Evolutionary conservation across 2,888 invertebrate genomes (phyloP), one percentile per base, ranked within the genome.

Genomic region (Meandrusa payeni): DNA sequence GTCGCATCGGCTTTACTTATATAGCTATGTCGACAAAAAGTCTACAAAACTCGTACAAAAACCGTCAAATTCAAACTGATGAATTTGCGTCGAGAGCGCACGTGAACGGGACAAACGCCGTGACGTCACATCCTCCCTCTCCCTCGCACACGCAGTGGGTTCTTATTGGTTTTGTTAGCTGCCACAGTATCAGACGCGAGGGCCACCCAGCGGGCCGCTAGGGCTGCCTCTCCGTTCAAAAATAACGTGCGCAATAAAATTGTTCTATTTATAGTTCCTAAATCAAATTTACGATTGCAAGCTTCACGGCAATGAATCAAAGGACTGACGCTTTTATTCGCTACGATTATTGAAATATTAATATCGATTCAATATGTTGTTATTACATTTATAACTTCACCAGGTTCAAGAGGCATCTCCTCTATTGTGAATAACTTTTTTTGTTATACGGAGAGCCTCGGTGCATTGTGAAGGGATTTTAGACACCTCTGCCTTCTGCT

Each of bases 161-260:
- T 50, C 54, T 55, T 64, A 59, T 69, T 81, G 59, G 69, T 80
- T 80, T 78, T 80, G 74, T 76, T 76, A 65, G 57, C 59, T 72
- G 74, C 66, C 65, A 62, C 54, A 64, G 61, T 71, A 72, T 78
- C 71, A 64, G 76, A 79, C 68, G 65, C 50, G 59, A 51, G 62
- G 83, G 67, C 85, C 85, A 85, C 85, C 85, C 85, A 83, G 77
- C 68, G 57, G 60, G 54, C 11, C 1, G 1, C 0, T 72, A 85
- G 82, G 85, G 85, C 29, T 82, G 75, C 0, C 64, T 48, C 33
- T 17, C 15, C 11, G 12, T 31, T 6, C 4, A 24, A 23, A n/a
- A 9, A 2, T 24, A 9, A 7, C 10, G 5, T 11, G 5, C 6
- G 6, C 12, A 12, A 12, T 27, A 12, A 12, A 27, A 27, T 23